Base-by-base conservation (phyloP, 2,113 vertebrate genomes). In the Chelonoidis abingdonii region DNA sequence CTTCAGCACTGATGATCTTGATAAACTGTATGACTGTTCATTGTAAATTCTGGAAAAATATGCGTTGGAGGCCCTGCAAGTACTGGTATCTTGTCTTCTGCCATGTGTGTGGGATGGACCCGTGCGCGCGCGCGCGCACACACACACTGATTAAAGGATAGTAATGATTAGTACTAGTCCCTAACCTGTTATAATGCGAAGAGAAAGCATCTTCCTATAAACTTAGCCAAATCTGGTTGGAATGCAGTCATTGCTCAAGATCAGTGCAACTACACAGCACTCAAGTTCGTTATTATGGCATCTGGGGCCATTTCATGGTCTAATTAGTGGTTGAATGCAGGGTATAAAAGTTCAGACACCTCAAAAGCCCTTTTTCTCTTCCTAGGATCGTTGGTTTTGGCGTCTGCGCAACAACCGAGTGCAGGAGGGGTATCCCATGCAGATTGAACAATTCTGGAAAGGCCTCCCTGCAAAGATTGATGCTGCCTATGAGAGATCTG, bases 391-490 rank as follows among this genome's bases (percentile, higher is more conserved):
- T 41, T 99, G 99, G 99, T 99, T 99, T 96, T 99, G 99, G 99
- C 99, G 99, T 47, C 98, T 99, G 97, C 99, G 99, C 93, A 99
- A 99, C 98, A 99, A 99, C 97, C 99, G 99, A 4, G 99, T 99
- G 53, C 99, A 99, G 98, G 99, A 99, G 95, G 99, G 99, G 1
- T 99, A 99, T 35, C 99, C 99, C 72, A 99, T 99, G 99, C 99
- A 99, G 95, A 99, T 99, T 0, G 99, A 99, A 90, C 99, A 99
- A 97, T 99, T 99, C 98, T 99, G 99, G 99, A 99, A 99, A 85
- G 99, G 99, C 12, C 98, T 99, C n/a, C 99, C 99, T 0, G 97
- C 99, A 27, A 99, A 98, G 95, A 99, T 99, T 72, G 99, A 99
- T 9, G 99, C 99, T 2, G 99, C 99, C 91, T 99, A 99, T 2